phyloP scores from a whole-genome alignment of 2,888 invertebrate genomes.

The Erebia aethiops region DNA sequence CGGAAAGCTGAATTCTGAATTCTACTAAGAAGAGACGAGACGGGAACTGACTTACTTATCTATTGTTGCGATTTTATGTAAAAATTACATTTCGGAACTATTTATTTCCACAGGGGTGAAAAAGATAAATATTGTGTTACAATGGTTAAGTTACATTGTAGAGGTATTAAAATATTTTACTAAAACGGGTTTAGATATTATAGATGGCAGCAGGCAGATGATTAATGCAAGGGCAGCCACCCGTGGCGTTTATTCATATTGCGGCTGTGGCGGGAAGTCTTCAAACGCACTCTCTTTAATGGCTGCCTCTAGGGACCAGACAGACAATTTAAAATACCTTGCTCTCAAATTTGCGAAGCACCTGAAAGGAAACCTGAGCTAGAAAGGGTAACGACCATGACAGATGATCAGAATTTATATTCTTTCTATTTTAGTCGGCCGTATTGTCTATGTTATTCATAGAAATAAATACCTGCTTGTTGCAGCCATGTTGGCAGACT shows the following conservation, averaged over 20 bases:
- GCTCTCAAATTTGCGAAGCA: conserved; percentile 45
- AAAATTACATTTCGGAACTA: too few relatives aligned
- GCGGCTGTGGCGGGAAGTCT: conserved; percentile 44
- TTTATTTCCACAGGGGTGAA: too few relatives aligned
- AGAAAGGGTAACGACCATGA: conserved; percentile 44
- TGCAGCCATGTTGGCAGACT: too few relatives aligned
- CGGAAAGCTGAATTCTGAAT: too few relatives aligned
- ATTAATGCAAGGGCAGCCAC: conserved; percentile 54
- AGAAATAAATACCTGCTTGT: too few relatives aligned
- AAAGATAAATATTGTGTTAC: too few relatives aligned
- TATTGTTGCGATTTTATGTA: too few relatives aligned
- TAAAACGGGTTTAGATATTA: conserved; percentile 5
- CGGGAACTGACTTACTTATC: too few relatives aligned
- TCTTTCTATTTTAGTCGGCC: conserved; percentile 25
- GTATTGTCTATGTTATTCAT: not conserved
- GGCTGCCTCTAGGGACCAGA: conserved; percentile 48
- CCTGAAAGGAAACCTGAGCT: conserved; percentile 44
- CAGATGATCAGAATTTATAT: conserved; percentile 39
- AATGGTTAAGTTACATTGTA: too few relatives aligned
- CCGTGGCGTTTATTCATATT: conserved; percentile 56
- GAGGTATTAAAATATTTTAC: conserved; percentile 12
- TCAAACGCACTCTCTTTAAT: conserved; percentile 59
- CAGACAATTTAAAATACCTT: conserved; percentile 50
- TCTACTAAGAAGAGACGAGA: too few relatives aligned
- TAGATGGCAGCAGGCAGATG: conserved; percentile 41